A percentile compares a stretch with the other conserved stretches of the same genome.
Conservation (phyloP, 2,888 invertebrate species). For the Macrophya annulata region DNA sequence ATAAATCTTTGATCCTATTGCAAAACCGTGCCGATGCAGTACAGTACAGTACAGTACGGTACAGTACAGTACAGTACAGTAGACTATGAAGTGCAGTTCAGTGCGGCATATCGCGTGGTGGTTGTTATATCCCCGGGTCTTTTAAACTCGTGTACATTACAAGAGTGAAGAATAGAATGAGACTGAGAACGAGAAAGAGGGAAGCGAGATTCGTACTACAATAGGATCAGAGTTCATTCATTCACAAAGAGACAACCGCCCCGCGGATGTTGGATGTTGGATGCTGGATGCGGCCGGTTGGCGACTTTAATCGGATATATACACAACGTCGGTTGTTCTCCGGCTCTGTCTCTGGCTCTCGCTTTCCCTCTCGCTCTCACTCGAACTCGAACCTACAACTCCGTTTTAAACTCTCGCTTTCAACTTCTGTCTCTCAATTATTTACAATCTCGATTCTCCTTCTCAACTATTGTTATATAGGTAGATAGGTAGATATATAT, state of each 20-base stretch:
- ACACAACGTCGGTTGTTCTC: neutral
- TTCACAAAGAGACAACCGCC: slow-evolving; percentile 39
- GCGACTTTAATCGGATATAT: slow-evolving; percentile 27
- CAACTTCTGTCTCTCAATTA: slow-evolving; percentile 38
- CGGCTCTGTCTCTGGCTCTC: neutral
- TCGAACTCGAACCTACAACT: slow-evolving; percentile 1
- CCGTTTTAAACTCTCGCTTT: slow-evolving; percentile 1
- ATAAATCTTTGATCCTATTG: slow-evolving; percentile 10
- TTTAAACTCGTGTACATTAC: slow-evolving; percentile 1
- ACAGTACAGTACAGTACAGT: too few species aligned
- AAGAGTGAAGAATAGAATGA: neutral
- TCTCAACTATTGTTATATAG: neutral
- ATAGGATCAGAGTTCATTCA: slow-evolving; percentile 41
- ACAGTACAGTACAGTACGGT: too few species aligned
- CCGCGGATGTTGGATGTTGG: neutral
- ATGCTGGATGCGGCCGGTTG: slow-evolving; percentile 19
- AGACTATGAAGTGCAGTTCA: too few species aligned
- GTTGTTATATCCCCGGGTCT: neutral
- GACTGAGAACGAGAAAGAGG: neutral
- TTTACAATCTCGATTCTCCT: slow-evolving; percentile 13
- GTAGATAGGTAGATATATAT: too few species aligned
- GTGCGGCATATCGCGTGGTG: too few species aligned
- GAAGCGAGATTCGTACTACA: slow-evolving; percentile 21
- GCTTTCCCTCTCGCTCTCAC: slow-evolving; percentile 13
- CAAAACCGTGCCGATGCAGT: neutral